Conservation (phyloP, 2,888 invertebrate genomes). For the Hydropsyche betteni region DNA sequence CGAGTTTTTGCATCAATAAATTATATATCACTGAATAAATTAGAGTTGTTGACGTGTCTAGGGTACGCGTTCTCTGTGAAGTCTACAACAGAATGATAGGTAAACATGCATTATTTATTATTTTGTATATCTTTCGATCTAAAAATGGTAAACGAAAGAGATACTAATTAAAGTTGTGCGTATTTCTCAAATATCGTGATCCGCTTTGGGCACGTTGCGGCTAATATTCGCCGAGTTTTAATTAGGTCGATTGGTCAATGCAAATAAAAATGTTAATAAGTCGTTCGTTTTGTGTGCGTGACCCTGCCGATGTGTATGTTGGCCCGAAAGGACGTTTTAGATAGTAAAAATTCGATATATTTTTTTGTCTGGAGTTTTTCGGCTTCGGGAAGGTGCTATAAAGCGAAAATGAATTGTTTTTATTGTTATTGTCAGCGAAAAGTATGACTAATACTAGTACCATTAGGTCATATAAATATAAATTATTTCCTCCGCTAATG, state of each 20-base stretch:
- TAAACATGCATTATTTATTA: too few relatives aligned
- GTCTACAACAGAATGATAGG: too few relatives aligned
- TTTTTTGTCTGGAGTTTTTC: background rate
- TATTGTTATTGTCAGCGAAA: too few relatives aligned
- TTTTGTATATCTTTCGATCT: conserved; percentile 1
- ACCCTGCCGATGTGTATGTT: conserved; percentile 1
- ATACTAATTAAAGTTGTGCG: conserved; percentile 9
- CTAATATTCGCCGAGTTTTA: conserved; percentile 7
- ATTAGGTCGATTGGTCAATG: conserved; percentile 33
- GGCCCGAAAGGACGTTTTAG: conserved; percentile 14
- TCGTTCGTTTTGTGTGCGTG: conserved; percentile 8
- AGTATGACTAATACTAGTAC: too few relatives aligned
- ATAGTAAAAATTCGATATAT: background rate
- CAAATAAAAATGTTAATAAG: conserved; percentile 30
- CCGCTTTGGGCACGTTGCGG: conserved; percentile 9
- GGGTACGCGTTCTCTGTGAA: too few relatives aligned
- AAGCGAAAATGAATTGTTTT: too few relatives aligned
- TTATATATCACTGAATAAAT: background rate
- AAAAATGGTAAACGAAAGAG: conserved; percentile 22
- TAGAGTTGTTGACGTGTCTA: too few relatives aligned
- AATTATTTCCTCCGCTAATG: too few relatives aligned
- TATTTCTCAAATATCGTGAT: conserved; percentile 10
- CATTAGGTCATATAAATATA: too few relatives aligned
- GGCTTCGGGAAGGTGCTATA: too few relatives aligned
- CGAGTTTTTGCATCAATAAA: background rate